Evolutionary conservation across 2,113 vertebrate genomes (phyloP).

Genomic region (Ibidorhyncha struthersii): DNA sequence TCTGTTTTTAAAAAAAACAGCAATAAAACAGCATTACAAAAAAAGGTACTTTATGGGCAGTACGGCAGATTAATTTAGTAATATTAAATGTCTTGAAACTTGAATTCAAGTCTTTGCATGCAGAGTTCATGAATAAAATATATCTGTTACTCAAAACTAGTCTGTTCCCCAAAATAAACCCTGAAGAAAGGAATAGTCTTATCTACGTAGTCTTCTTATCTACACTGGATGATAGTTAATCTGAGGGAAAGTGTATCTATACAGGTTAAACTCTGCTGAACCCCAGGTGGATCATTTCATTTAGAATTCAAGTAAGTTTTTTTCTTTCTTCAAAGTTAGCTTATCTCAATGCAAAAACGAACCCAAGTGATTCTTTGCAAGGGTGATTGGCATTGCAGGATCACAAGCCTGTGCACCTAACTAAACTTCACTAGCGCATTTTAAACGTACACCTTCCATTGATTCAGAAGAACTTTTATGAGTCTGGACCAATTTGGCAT

Average conservation of each 20-base stretch:
- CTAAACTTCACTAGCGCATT: accelerated
- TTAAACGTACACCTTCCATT: not conserved
- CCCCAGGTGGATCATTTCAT: not conserved
- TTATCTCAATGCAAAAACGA: not conserved
- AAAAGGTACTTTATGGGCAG: not conserved
- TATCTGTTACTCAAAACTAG: not conserved
- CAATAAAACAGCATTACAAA: not conserved
- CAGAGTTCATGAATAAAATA: not conserved
- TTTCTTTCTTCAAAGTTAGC: not conserved
- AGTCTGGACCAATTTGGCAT: no score
- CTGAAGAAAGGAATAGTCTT: not conserved
- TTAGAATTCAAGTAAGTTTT: not conserved
- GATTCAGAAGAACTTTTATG: not conserved
- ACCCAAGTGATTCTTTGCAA: not conserved
- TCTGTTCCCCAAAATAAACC: not conserved
- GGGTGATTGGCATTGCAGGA: not conserved
- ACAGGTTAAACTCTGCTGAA: not conserved
- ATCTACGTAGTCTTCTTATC: not conserved
- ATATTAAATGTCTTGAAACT: not conserved
- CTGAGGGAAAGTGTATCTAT: not conserved
- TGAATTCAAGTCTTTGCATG: not conserved
- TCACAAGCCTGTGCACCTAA: not conserved
- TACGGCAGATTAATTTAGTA: not conserved
- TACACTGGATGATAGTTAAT: not conserved
- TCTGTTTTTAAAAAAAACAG: not conserved